Evolutionary conservation across 2,888 invertebrate genomes (phyloP).

Genomic region (Anaspis maculata): DNA sequence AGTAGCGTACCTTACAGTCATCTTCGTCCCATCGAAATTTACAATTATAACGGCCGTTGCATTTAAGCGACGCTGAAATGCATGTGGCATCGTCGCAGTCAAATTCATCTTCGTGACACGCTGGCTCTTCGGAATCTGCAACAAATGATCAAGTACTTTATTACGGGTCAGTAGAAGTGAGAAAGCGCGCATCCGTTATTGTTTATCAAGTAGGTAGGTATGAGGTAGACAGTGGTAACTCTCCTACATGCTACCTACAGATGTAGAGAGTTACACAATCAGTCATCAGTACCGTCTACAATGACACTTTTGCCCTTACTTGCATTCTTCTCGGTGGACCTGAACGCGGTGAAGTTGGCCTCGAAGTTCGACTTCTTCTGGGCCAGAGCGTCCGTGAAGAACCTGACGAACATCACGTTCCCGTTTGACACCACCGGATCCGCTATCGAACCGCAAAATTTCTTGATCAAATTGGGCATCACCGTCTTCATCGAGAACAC

Average conservation of each 20-base stretch:
- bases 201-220: too few species aligned
- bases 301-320: too few species aligned
- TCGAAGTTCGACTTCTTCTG: slow-evolving; percentile 53
- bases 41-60: slow-evolving; percentile 72
- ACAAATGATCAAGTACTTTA: too few species aligned
- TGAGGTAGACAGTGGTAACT: too few species aligned
- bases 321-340: slow-evolving; percentile 50
- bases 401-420: slow-evolving; percentile 67
- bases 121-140: too few species aligned
- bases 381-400: slow-evolving; percentile 56
- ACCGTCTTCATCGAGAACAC: slow-evolving; percentile 60
- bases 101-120: slow-evolving; percentile 55
- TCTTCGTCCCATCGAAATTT: slow-evolving; percentile 76
- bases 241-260: too few species aligned
- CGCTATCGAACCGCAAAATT: slow-evolving; percentile 81
- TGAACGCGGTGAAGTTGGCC: slow-evolving; percentile 67
- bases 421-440: slow-evolving; percentile 62
- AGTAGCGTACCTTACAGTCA: slow-evolving; percentile 48
- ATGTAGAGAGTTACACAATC: too few species aligned
- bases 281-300: too few species aligned
- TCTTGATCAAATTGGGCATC: slow-evolving; percentile 51
- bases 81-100: slow-evolving; percentile 86
- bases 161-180: too few species aligned
- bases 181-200: too few species aligned
- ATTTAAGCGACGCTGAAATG: slow-evolving; percentile 59